Conservation (phyloP, 2,113 vertebrate genomes). For the Oenanthe melanoleuca region DNA sequence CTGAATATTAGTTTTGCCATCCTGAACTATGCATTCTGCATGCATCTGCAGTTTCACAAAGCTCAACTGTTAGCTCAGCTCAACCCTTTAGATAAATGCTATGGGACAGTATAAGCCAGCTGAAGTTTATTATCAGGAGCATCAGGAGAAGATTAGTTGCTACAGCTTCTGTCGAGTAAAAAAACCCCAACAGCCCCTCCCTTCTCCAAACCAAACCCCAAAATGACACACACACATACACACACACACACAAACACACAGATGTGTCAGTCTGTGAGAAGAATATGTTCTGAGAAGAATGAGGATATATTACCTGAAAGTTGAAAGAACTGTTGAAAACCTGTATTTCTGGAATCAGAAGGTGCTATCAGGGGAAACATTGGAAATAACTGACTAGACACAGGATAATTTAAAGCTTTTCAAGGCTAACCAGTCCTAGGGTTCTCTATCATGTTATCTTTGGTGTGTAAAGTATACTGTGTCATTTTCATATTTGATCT, state of each 20-base stretch:
- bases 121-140: neutral
- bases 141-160: neutral
- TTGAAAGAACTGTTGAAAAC: neutral
- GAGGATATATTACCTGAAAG: neutral
- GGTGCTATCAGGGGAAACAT: neutral
- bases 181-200: rapidly evolving
- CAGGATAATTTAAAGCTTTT: neutral
- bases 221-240: neutral
- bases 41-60: neutral
- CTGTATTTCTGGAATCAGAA: neutral
- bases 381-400: neutral
- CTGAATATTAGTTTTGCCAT: neutral
- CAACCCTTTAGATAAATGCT: neutral
- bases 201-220: neutral
- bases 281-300: neutral
- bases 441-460: neutral
- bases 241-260: neutral
- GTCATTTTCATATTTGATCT: neutral
- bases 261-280: neutral
- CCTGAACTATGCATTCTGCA: neutral
- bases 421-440: neutral
- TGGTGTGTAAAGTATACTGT: neutral
- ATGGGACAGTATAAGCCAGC: neutral
- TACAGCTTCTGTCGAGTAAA: neutral
- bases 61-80: neutral